Evolutionary conservation across 1,140 invertebrate genomes (phyloP).

Genomic region (Drosophila orena): DNA sequence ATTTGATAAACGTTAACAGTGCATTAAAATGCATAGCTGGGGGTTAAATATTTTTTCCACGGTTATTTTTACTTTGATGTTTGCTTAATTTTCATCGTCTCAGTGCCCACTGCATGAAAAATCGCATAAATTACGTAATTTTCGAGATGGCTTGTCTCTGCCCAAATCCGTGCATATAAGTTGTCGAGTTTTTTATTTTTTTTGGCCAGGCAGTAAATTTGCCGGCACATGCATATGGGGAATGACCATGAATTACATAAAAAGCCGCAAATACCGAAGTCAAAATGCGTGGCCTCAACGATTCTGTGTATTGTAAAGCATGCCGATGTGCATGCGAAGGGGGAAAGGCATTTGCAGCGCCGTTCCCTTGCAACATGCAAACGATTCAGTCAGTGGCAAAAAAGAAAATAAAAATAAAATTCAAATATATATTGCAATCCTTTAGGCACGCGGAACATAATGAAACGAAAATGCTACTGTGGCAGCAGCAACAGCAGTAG

Average conservation of each 20-base stretch:
- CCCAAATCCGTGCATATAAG: constrained; percentile 63
- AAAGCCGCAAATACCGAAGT: constrained; percentile 83
- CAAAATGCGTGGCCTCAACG: constrained; percentile 77
- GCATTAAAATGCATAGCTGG: too few relatives aligned
- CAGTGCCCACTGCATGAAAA: constrained; percentile 47
- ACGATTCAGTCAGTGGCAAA: constrained; percentile 40
- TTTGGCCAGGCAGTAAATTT: constrained; percentile 53
- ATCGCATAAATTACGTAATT: constrained; percentile 80
- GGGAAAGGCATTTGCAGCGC: constrained; percentile 46
- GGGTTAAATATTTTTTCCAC: neutral
- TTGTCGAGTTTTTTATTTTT: constrained; percentile 17
- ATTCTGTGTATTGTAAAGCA: constrained; percentile 49
- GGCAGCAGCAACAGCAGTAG: constrained; percentile 43
- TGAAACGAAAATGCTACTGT: constrained; percentile 82
- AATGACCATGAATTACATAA: constrained; percentile 83
- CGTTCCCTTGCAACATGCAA: constrained; percentile 55
- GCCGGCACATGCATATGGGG: constrained; percentile 39
- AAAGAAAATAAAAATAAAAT: constrained; percentile 31
- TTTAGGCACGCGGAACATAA: constrained; percentile 80
- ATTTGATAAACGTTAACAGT: too few relatives aligned
- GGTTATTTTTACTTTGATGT: neutral
- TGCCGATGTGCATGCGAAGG: constrained; percentile 43
- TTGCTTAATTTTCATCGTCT: constrained; percentile 64
- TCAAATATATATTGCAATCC: constrained; percentile 82
- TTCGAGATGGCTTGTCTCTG: constrained; percentile 66